Evolutionary conservation across 2,888 invertebrate genomes (phyloP).

Genomic region (Amiota mariae): DNA sequence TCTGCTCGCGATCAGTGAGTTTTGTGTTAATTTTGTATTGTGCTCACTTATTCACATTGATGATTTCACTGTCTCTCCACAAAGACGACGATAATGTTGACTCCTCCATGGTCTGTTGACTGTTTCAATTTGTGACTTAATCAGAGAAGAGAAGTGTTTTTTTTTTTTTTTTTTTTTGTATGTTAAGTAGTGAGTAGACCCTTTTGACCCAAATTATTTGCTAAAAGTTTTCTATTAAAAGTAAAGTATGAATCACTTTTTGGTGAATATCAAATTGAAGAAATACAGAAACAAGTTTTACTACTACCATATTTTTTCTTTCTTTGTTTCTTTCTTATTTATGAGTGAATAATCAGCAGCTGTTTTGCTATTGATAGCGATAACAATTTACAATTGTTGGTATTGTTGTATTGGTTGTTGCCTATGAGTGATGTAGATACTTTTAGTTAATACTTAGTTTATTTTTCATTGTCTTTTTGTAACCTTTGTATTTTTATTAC

Average conservation of each 20-base stretch:
- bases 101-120: slow-evolving; percentile 30
- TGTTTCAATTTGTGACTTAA: slow-evolving; percentile 40
- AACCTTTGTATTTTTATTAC: neutral
- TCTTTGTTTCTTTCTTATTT: neutral
- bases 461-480: neutral
- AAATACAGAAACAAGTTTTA: neutral
- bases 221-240: slow-evolving; percentile 5
- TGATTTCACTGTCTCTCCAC: slow-evolving; percentile 30
- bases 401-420: too few species aligned
- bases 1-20: too few species aligned
- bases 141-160: neutral
- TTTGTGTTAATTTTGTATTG: too few species aligned
- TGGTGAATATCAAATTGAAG: neutral
- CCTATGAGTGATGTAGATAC: neutral
- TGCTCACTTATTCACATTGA: neutral
- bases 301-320: too few species aligned
- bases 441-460: neutral
- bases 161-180: slow-evolving; percentile 7
- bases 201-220: slow-evolving; percentile 25
- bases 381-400: neutral
- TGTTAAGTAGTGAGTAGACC: neutral
- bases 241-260: neutral
- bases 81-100: slow-evolving; percentile 5
- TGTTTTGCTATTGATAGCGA: neutral
- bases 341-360: slow-evolving; percentile 1